phyloP scores from a whole-genome alignment of 2,113 vertebrate genomes.

The Equus przewalskii region DNA sequence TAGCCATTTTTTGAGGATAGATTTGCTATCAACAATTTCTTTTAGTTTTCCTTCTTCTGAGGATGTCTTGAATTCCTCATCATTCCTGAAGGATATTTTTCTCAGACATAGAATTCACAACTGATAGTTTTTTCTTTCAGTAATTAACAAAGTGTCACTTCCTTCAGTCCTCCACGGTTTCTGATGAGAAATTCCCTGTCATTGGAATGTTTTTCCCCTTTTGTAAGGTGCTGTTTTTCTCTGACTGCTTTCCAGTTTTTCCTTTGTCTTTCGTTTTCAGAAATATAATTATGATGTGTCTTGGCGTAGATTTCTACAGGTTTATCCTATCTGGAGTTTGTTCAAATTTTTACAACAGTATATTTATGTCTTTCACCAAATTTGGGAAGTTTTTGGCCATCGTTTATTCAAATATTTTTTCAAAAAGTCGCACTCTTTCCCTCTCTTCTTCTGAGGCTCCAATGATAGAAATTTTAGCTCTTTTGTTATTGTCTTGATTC shows the following conservation, averaged over 20 bases:
- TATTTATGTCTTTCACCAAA: conserved; percentile 3
- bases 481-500: not conserved
- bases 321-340: not conserved
- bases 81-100: not conserved
- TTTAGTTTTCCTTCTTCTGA: not conserved
- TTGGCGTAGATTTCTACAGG: not conserved
- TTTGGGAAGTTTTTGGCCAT: not conserved
- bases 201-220: not conserved
- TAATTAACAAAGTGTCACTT: not conserved
- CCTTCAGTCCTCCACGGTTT: not conserved
- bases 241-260: conserved; percentile 7
- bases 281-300: conserved; percentile 13
- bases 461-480: not conserved
- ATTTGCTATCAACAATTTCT: not conserved
- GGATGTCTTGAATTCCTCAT: not conserved
- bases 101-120: not conserved
- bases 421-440: not conserved
- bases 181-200: not conserved
- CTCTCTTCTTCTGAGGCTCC: not conserved
- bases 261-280: not conserved
- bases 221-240: not conserved
- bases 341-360: not conserved
- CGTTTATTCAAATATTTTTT: conserved; percentile 6
- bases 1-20: not conserved
- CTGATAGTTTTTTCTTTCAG: not conserved